Percentiles rank a stretch among this genome's conserved stretches.
These are phyloP conservation scores for Caenorhabditis latens DNA, from an alignment of 1,140 invertebrate species.

Conservation along the genomic window DNA sequence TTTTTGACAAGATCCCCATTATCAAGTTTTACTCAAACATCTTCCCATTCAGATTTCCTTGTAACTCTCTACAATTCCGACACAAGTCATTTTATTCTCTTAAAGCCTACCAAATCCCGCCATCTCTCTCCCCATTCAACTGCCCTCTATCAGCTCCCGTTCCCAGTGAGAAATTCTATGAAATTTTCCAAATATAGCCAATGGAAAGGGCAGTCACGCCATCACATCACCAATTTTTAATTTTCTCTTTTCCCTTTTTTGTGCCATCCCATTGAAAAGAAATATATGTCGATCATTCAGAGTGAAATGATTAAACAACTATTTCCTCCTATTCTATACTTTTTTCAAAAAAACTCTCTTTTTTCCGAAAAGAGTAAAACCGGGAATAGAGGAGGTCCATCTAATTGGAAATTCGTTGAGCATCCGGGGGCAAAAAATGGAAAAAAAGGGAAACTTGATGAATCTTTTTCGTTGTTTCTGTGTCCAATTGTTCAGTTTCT, in stretches of 20 bases:
- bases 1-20: too few relatives aligned
- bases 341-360: too few relatives aligned
- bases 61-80: too few relatives aligned
- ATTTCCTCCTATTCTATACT: neutral
- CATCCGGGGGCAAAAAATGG: too few relatives aligned
- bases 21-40: too few relatives aligned
- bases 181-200: neutral
- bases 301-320: constrained; percentile 3
- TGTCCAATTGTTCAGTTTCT: too few relatives aligned
- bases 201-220: neutral
- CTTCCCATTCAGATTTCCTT: too few relatives aligned
- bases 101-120: too few relatives aligned
- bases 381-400: neutral
- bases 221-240: constrained; percentile 46
- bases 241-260: neutral
- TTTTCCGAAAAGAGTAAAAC: neutral
- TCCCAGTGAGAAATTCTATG: neutral
- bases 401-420: neutral
- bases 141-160: neutral
- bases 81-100: too few relatives aligned
- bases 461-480: too few relatives aligned
- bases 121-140: neutral
- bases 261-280: neutral
- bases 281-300: neutral
- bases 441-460: too few relatives aligned